phyloP scores from a whole-genome alignment of 2,797 vertebrate species.

The Sebastes kiyomatsui region DNA sequence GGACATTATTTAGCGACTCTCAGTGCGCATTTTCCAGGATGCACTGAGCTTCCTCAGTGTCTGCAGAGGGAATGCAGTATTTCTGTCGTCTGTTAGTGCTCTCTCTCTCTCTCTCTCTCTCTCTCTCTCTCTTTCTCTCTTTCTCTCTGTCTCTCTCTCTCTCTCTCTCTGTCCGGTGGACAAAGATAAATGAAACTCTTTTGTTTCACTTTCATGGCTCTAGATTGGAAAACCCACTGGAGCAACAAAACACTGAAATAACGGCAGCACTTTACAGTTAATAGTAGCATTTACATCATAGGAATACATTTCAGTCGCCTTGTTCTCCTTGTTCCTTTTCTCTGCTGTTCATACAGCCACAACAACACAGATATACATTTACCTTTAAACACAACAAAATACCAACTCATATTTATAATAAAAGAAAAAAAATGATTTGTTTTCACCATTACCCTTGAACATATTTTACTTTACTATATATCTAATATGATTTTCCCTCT shows the following conservation, averaged over 20 bases:
- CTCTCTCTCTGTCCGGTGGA: slow-evolving; percentile 61
- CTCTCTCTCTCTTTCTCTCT: not conserved
- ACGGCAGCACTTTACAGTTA: slow-evolving; percentile 75
- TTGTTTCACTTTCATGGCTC: slow-evolving; percentile 76
- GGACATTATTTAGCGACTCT: slow-evolving; percentile 39
- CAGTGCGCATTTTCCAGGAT: slow-evolving; percentile 57
- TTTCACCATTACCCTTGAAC: not conserved
- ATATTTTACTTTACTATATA: not conserved
- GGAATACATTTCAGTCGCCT: slow-evolving; percentile 58
- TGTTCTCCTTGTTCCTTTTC: slow-evolving; percentile 27
- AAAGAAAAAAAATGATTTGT: not conserved
- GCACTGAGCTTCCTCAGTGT: slow-evolving; percentile 41
- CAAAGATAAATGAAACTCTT: slow-evolving; percentile 82
- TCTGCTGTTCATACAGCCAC: slow-evolving; percentile 26
- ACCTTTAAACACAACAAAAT: not conserved
- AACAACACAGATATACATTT: slow-evolving; percentile 9
- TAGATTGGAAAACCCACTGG: slow-evolving; percentile 82
- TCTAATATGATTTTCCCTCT: rapidly evolving
- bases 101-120: not conserved
- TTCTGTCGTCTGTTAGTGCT: slow-evolving; percentile 49
- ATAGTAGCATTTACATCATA: slow-evolving; percentile 78
- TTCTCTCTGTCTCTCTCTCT: slow-evolving; percentile 18
- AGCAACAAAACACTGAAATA: slow-evolving; percentile 80
- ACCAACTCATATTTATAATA: not conserved
- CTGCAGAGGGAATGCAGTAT: slow-evolving; percentile 77